phyloP scores from a whole-genome alignment of 2,113 vertebrate genomes.

The Coracopsis vasa region DNA sequence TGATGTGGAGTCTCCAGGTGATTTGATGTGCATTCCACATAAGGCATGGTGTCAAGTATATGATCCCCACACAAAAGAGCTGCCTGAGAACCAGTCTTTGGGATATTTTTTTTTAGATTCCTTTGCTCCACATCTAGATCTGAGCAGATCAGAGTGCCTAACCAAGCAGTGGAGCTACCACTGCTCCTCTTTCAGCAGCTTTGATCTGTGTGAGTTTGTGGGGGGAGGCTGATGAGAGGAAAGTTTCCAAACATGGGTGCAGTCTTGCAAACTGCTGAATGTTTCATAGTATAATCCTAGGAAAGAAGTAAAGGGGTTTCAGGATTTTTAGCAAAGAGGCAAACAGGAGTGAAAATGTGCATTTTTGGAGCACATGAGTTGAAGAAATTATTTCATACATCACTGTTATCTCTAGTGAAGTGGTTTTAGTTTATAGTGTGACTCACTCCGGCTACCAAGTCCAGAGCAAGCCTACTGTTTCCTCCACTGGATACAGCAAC shows the following conservation, averaged over 20 bases:
- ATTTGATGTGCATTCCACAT: conserved; percentile 70
- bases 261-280: not conserved
- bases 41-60: conserved; percentile 65
- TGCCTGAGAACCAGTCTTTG: conserved; percentile 25
- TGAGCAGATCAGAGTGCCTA: conserved; percentile 48
- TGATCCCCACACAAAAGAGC: conserved; percentile 53
- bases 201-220: not conserved
- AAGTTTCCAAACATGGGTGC: not conserved
- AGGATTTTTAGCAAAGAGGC: not conserved
- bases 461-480: not conserved
- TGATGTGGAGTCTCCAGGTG: conserved; percentile 63
- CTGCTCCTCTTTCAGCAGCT: conserved; percentile 8
- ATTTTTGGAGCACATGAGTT: accelerated
- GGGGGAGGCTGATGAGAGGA: not conserved
- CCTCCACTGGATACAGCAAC: not conserved
- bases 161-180: conserved; percentile 26
- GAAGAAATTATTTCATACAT: not conserved
- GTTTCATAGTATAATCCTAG: not conserved
- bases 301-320: not conserved
- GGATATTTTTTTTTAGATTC: not conserved
- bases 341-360: not conserved
- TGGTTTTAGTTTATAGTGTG: not conserved
- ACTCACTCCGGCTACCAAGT: not conserved
- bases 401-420: not conserved
- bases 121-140: conserved; percentile 31